These are phyloP conservation scores for Thera britannica DNA, from an alignment of 2,888 invertebrate genomes.

Conservation along the genomic window DNA sequence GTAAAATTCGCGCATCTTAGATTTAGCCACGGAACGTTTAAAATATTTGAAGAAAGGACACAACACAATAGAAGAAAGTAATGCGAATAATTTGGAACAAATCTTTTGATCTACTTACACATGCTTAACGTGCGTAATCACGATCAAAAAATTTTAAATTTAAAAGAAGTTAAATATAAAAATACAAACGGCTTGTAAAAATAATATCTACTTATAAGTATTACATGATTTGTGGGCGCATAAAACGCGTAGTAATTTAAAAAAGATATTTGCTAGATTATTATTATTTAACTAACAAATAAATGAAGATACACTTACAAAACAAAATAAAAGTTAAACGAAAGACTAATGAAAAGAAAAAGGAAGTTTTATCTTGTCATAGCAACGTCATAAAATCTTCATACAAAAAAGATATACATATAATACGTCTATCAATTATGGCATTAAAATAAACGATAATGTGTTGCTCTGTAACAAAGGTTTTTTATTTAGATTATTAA, in stretches of 20 bases:
- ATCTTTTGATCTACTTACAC: constrained; percentile 27
- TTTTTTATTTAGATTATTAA: too few relatives aligned
- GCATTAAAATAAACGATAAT: too few relatives aligned
- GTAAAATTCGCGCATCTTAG: constrained; percentile 62
- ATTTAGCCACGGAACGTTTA: constrained; percentile 65
- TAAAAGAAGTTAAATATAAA: not conserved
- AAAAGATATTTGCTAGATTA: too few relatives aligned
- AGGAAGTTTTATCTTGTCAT: constrained; percentile 14
- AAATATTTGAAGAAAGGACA: constrained; percentile 49
- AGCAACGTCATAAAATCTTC: constrained; percentile 13
- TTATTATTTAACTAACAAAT: too few relatives aligned
- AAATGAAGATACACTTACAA: too few relatives aligned
- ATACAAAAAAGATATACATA: constrained; percentile 18
- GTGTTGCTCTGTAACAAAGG: too few relatives aligned
- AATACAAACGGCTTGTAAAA: too few relatives aligned
- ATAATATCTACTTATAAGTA: too few relatives aligned
- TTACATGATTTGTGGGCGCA: too few relatives aligned
- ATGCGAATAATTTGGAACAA: constrained; percentile 28
- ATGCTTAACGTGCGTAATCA: not conserved
- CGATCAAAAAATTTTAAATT: not conserved
- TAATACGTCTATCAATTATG: too few relatives aligned
- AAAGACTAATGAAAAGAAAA: not conserved
- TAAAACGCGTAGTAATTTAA: too few relatives aligned
- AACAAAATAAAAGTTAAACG: not conserved
- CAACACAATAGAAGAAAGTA: constrained; percentile 39